A percentile compares a stretch with the other conserved stretches of the same genome.
phyloP scores from a whole-genome alignment of 2,888 invertebrate species.

The Eudemis profundana region DNA sequence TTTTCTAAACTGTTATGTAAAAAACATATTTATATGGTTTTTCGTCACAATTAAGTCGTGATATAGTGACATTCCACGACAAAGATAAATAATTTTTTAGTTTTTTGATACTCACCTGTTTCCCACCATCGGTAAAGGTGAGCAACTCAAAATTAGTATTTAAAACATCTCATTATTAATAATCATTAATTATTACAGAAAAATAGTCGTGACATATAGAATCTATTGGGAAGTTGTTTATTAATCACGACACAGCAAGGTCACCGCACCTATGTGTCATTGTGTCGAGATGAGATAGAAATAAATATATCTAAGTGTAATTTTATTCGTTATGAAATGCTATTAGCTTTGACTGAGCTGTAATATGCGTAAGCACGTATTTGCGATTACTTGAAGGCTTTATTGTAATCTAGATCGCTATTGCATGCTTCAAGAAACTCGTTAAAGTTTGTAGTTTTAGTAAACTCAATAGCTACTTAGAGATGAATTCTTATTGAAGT shows the following conservation, averaged over 20 bases:
- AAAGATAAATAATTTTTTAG: constrained; percentile 2
- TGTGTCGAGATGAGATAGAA: constrained; percentile 33
- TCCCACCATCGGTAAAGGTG: constrained; percentile 35
- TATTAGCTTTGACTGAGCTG: not conserved
- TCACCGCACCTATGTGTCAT: constrained; percentile 37
- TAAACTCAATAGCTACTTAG: too few species aligned
- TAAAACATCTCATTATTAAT: constrained; percentile 36
- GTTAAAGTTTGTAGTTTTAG: too few species aligned
- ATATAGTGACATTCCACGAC: not conserved
- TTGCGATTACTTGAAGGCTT: not conserved
- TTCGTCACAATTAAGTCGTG: not conserved
- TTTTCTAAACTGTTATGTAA: too few species aligned
- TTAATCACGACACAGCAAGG: constrained; percentile 42
- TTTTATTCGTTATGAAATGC: constrained; percentile 14
- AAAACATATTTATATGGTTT: not conserved
- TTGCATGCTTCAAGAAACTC: too few species aligned
- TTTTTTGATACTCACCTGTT: constrained; percentile 11
- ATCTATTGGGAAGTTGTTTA: constrained; percentile 40
- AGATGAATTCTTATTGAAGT: too few species aligned
- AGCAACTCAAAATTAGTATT: constrained; percentile 35
- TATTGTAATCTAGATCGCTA: not conserved
- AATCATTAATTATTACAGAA: constrained; percentile 42
- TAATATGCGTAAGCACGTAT: not conserved
- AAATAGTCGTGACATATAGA: constrained; percentile 40
- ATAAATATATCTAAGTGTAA: constrained; percentile 8